Evolutionary conservation across 1,140 invertebrate species (phyloP), one percentile per base, ranked within the genome.

Genomic region (Brachionus rotundiformis): DNA sequence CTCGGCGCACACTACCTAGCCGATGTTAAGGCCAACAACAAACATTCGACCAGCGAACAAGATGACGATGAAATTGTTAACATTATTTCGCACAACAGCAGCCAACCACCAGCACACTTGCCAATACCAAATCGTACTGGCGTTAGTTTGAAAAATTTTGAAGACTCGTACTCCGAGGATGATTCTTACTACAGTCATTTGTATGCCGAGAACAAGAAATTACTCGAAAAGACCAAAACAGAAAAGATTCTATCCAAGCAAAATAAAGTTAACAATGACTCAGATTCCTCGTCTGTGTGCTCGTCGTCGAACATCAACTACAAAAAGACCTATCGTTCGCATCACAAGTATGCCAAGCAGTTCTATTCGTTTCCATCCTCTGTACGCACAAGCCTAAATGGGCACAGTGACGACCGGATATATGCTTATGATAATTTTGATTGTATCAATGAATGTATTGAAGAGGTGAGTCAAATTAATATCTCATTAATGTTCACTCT

Each of bases 391-490:
- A 33, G 75, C 23, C 41, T 27, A 29, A 10, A 10, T 4, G 54
- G 13, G 6, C 47, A 54, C 11, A 25, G 47, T 39, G 76, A 79
- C 29, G 49, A 79, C 1, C 44, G 76, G 19, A 59, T 79, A 23
- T 79, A 61, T 79, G 76, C 76, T 25, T 79, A 79, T 41, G 76
- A 79, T 63, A 79, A 79, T 31, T 79, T 79, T 63, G 76, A 79
- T 33, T 79, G 49, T 25, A 79, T 79, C 11, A 79, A 79, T 19
- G 76, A 79, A 10, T 79, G 76, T 63, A 10, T 79, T 16, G 76
- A 79, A 79, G 76, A 79, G 16, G 63, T 68, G 36, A 11, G 59
- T 13, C 1, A 59, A 25, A n/a, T n/a, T n/a, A n/a, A n/a, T n/a
- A n/a, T n/a, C n/a, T n/a, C n/a, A n/a, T n/a, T n/a, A n/a, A 36